These are phyloP conservation scores for Sinocyclocheilus anshuiensis DNA, from an alignment of 2,113 vertebrate genomes.

Conservation along the genomic window DNA sequence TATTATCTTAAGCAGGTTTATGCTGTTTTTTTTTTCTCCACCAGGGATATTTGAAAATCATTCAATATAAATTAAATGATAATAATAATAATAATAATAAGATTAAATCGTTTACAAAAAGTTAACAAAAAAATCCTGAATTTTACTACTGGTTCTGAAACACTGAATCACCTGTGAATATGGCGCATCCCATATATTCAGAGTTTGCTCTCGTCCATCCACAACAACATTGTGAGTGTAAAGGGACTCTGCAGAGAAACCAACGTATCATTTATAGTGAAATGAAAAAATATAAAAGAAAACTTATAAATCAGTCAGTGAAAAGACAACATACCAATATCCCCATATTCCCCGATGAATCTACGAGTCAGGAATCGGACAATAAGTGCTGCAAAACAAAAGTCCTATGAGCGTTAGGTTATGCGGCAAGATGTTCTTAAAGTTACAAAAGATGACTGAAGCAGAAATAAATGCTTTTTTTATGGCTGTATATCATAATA, in stretches of 20 bases:
- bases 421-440: background rate
- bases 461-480: background rate
- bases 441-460: background rate
- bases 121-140: background rate
- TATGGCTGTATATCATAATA: background rate
- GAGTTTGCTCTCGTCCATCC: slow-evolving; percentile 78
- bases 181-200: slow-evolving; percentile 85
- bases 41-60: background rate
- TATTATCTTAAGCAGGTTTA: background rate
- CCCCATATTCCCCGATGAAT: slow-evolving; percentile 88
- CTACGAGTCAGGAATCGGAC: slow-evolving; percentile 86
- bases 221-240: slow-evolving; percentile 79
- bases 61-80: too few relatives aligned
- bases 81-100: too few relatives aligned
- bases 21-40: background rate
- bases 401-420: background rate
- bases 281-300: too few relatives aligned
- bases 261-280: background rate
- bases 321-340: slow-evolving; percentile 76
- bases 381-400: slow-evolving; percentile 75
- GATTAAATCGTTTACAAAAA: background rate
- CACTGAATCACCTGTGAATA: slow-evolving; percentile 76
- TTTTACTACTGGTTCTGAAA: background rate
- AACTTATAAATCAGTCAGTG: background rate
- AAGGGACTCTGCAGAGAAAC: slow-evolving; percentile 77